Evolutionary conservation across 2,797 vertebrate species (phyloP), one percentile per base, ranked within the genome.

Genomic region (Ceryle rudis): DNA sequence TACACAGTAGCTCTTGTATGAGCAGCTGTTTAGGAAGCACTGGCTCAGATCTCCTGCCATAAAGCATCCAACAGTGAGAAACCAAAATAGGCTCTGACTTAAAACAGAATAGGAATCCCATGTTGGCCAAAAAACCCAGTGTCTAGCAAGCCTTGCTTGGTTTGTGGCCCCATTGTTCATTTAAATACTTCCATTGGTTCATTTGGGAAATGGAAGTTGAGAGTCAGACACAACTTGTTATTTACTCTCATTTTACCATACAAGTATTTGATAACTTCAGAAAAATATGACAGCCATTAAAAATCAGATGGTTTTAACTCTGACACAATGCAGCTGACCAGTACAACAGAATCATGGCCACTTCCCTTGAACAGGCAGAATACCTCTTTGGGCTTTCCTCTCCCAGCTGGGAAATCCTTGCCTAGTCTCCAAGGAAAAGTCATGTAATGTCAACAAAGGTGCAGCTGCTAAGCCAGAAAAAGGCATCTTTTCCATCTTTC

Each of bases 11-110:
- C 9, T 90, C 46, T 94, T 95, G 58, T 81, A 65, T 44, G 55
- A 93, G 90, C 96, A 96, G 96, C 93, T 97, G 95, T 90, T 97
- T 91, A 55, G 77, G 92, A 91, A 95, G 82, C 92, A 86, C 58
- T 90, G 94, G 85, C 54, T 88, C 85, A 67, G 69, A 90, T 46
- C 31, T 80, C 78, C 73, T 90, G 82, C 77, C 73, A 83, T 79
- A 93, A 95, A 90, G 52, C 62, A 83, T 78, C 54, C 44, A 89
- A 86, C 55, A 85, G 64, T 9, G 29, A 94, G 79, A 80, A 89
- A 80, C 81, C 64, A 92, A 96, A 96, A 93, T 65, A 85, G 81
- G 72, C 70, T 89, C 67, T 49, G 33, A 80, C 57, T 96, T 83
- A 71, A 84, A 96, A 95, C 39, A 46, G 44, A 95, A 64, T 31